Evolutionary conservation across 2,797 vertebrate genomes (phyloP).

Genomic region (Nannoperca obscura): DNA sequence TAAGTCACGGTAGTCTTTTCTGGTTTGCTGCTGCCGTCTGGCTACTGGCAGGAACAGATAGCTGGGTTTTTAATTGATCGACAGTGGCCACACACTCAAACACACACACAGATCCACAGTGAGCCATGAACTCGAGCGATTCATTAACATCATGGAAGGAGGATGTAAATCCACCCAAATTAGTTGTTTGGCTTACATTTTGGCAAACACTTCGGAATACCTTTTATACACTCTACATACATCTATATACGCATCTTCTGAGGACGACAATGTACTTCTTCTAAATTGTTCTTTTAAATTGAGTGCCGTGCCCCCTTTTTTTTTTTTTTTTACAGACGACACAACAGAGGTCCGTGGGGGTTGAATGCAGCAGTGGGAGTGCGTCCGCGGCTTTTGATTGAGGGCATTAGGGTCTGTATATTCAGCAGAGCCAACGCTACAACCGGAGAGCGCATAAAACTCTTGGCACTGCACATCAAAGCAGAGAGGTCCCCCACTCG

Average conservation of each 20-base stretch:
- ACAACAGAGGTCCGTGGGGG: neutral
- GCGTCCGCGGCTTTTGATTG: constrained; percentile 46
- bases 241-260: no score
- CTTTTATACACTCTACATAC: no score
- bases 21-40: constrained; percentile 42
- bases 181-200: constrained; percentile 25
- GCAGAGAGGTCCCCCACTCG: constrained; percentile 6
- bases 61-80: constrained; percentile 63
- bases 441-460: constrained; percentile 38
- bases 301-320: neutral
- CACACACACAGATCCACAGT: constrained; percentile 29
- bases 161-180: constrained; percentile 43
- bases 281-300: neutral
- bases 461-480: constrained; percentile 21
- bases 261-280: neutral
- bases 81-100: constrained; percentile 27
- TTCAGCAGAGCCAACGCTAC: constrained; percentile 34
- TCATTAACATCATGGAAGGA: constrained; percentile 46
- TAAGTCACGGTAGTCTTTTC: constrained; percentile 54
- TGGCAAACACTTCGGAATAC: neutral
- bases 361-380: neutral
- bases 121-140: constrained; percentile 55
- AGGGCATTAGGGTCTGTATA: constrained; percentile 33
- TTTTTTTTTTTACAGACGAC: neutral
- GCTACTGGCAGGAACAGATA: constrained; percentile 55